phyloP scores from a whole-genome alignment of 1,140 invertebrate genomes.

The Anadara kagoshimensis region DNA sequence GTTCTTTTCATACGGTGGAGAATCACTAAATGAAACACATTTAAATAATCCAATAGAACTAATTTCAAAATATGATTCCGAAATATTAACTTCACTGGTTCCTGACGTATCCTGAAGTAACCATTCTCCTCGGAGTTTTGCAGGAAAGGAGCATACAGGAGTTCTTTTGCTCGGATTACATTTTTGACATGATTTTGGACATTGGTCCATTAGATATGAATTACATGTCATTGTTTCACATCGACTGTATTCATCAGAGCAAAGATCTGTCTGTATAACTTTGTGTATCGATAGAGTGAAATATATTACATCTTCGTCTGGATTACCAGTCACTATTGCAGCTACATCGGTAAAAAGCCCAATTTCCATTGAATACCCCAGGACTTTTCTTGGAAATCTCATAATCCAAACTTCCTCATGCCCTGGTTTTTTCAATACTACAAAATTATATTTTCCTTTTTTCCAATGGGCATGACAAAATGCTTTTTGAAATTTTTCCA shows the following conservation, averaged over 20 bases:
- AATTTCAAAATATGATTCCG: constrained; percentile 17
- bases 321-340: neutral
- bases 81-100: constrained; percentile 16
- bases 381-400: constrained; percentile 34
- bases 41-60: constrained; percentile 18
- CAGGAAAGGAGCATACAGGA: constrained; percentile 45
- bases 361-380: constrained; percentile 14
- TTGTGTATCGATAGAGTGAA: constrained; percentile 43
- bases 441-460: constrained; percentile 41
- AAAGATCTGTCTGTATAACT: constrained; percentile 36
- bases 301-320: constrained; percentile 21
- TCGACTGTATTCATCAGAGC: constrained; percentile 56
- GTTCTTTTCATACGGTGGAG: neutral
- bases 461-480: constrained; percentile 51
- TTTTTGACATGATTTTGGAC: constrained; percentile 50
- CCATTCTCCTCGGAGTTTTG: constrained; percentile 44
- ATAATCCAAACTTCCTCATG: constrained; percentile 47
- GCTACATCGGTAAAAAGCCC: constrained; percentile 50
- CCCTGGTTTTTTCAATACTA: constrained; percentile 37
- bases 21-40: constrained; percentile 21
- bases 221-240: constrained; percentile 47
- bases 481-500: constrained; percentile 48
- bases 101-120: constrained; percentile 14
- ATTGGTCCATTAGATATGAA: constrained; percentile 43
- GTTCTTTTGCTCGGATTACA: constrained; percentile 38